These are phyloP conservation scores for Drosophila greeni DNA, from an alignment of 2,888 invertebrate species.

Conservation along the genomic window DNA sequence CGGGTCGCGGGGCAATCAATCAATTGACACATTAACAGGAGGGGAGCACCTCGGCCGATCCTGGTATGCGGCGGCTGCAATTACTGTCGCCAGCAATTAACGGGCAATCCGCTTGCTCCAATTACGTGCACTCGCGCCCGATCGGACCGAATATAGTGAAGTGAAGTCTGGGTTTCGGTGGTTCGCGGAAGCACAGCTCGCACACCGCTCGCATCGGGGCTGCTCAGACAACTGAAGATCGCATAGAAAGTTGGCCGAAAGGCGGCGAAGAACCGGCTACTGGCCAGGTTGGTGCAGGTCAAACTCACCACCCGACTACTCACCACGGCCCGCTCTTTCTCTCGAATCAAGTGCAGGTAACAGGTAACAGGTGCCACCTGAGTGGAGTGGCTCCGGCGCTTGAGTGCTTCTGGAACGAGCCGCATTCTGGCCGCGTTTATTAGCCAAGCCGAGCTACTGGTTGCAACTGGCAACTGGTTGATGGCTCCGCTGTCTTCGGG, in stretches of 20 bases:
- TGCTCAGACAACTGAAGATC: constrained; percentile 55
- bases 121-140: constrained; percentile 69
- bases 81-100: constrained; percentile 70
- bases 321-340: constrained; percentile 20
- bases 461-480: constrained; percentile 33
- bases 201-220: constrained; percentile 53
- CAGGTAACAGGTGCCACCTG: constrained; percentile 56
- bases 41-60: constrained; percentile 32
- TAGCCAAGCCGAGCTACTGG: constrained; percentile 52
- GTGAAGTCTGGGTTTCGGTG: background rate
- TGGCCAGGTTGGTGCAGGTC: constrained; percentile 66
- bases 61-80: constrained; percentile 52
- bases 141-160: constrained; percentile 19
- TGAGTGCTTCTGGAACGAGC: constrained; percentile 48
- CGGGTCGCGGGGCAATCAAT: constrained; percentile 42
- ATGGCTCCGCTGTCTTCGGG: constrained; percentile 53
- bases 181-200: constrained; percentile 19
- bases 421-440: constrained; percentile 61
- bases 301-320: constrained; percentile 54
- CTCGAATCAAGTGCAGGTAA: constrained; percentile 50
- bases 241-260: constrained; percentile 58
- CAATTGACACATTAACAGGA: constrained; percentile 69
- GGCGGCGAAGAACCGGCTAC: constrained; percentile 22
- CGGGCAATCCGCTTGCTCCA: constrained; percentile 74
- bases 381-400: constrained; percentile 28